Conservation (phyloP, 2,888 invertebrate genomes). For the Sisyra terminalis region DNA sequence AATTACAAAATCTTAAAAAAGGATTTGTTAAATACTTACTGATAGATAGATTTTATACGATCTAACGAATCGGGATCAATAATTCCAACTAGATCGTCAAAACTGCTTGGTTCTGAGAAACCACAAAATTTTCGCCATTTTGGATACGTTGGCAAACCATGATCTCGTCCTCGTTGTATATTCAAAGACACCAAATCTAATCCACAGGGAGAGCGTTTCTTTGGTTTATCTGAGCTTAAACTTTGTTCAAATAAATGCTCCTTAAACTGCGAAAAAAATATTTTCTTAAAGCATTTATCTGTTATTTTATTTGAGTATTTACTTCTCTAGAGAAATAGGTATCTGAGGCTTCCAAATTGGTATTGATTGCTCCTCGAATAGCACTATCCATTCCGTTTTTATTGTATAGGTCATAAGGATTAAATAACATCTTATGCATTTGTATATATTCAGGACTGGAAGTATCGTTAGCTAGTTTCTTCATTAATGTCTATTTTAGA, state of each 20-base stretch:
- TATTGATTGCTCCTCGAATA: slow-evolving; percentile 47
- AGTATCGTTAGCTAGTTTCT: slow-evolving; percentile 35
- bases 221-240: slow-evolving; percentile 8
- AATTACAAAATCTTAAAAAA: background rate
- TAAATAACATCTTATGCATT: slow-evolving; percentile 64
- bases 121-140: slow-evolving; percentile 64
- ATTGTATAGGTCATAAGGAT: slow-evolving; percentile 55
- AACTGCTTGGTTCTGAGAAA: slow-evolving; percentile 38
- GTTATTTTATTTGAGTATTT: slow-evolving; percentile 10
- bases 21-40: slow-evolving; percentile 26
- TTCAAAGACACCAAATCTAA: slow-evolving; percentile 75
- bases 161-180: slow-evolving; percentile 79
- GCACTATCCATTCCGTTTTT: slow-evolving; percentile 43
- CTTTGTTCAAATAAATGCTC: slow-evolving; percentile 47
- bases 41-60: slow-evolving; percentile 46
- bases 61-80: slow-evolving; percentile 46
- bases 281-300: background rate
- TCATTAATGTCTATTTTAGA: slow-evolving; percentile 46
- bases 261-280: slow-evolving; percentile 38
- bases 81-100: slow-evolving; percentile 43
- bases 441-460: slow-evolving; percentile 41
- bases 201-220: slow-evolving; percentile 36
- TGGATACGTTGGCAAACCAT: slow-evolving; percentile 66
- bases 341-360: slow-evolving; percentile 42
- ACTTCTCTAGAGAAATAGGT: slow-evolving; percentile 47